These are phyloP conservation scores for Sternarchorhynchus goeldii DNA, from an alignment of 2,797 vertebrate genomes.

Conservation along the genomic window DNA sequence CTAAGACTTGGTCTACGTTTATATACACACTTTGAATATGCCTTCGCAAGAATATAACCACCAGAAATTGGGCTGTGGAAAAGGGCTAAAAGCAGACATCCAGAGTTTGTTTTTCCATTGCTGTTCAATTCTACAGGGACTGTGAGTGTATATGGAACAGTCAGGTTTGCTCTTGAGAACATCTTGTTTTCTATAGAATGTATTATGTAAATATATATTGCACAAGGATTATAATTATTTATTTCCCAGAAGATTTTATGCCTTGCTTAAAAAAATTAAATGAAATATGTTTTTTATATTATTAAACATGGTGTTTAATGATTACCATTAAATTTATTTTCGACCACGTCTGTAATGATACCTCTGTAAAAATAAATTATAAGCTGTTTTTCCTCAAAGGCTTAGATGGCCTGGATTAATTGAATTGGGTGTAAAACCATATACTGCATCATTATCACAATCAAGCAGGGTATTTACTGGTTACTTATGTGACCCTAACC, in stretches of 20 bases:
- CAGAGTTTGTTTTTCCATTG: not conserved
- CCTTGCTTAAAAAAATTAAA: slow-evolving; percentile 8
- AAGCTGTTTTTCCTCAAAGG: not conserved
- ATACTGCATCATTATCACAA: not conserved
- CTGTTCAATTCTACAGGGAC: not conserved
- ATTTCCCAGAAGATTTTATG: no score
- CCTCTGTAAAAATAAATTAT: not conserved
- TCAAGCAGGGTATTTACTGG: not conserved
- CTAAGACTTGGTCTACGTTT: not conserved
- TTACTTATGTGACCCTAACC: not conserved
- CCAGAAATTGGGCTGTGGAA: not conserved
- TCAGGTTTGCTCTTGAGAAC: not conserved
- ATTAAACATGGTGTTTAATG: not conserved
- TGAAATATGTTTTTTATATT: slow-evolving; percentile 12
- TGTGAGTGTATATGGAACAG: not conserved
- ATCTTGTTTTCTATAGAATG: slow-evolving; percentile 16
- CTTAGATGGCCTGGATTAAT: not conserved
- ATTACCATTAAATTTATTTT: not conserved
- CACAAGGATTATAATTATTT: slow-evolving; percentile 26
- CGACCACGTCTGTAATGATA: not conserved
- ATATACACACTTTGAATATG: not conserved
- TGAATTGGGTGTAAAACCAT: not conserved
- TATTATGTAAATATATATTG: slow-evolving; percentile 37
- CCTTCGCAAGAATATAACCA: not conserved
- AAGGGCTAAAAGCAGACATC: not conserved